phyloP scores from a whole-genome alignment of 2,888 invertebrate genomes.

The Entomobrya multifasciata region DNA sequence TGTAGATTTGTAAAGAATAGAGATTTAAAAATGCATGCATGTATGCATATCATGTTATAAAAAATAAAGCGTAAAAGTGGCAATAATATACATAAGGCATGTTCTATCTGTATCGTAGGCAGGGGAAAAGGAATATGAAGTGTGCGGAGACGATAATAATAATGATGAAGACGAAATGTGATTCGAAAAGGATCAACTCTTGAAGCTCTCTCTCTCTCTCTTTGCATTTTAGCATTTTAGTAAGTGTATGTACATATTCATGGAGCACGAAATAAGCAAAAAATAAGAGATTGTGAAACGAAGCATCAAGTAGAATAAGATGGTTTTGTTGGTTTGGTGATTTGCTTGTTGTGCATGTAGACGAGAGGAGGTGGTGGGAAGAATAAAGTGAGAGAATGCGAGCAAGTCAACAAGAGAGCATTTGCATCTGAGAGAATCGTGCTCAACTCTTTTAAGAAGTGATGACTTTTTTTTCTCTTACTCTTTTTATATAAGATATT shows the following conservation, averaged over 20 bases:
- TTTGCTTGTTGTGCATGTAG: slow-evolving; percentile 63
- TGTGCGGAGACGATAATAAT: slow-evolving; percentile 18
- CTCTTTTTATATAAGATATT: not conserved
- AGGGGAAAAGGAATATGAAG: not conserved
- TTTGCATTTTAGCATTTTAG: slow-evolving; percentile 60
- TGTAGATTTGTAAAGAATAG: too few species aligned
- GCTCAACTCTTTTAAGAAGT: slow-evolving; percentile 46
- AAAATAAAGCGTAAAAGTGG: slow-evolving; percentile 10
- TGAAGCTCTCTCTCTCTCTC: slow-evolving; percentile 52
- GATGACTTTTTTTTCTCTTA: slow-evolving; percentile 52
- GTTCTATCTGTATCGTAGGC: not conserved
- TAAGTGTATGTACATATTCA: slow-evolving; percentile 54
- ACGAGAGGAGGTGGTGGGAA: slow-evolving; percentile 26
- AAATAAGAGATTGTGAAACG: slow-evolving; percentile 54
- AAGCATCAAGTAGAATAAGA: slow-evolving; percentile 53
- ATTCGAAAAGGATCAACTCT: slow-evolving; percentile 71
- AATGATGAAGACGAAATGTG: slow-evolving; percentile 62
- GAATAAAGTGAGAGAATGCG: not conserved
- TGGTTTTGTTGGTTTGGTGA: slow-evolving; percentile 5
- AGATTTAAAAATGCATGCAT: not conserved
- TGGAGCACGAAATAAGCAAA: slow-evolving; percentile 53
- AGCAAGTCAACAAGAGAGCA: slow-evolving; percentile 59
- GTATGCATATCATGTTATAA: not conserved
- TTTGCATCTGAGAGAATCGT: slow-evolving; percentile 56
- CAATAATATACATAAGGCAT: slow-evolving; percentile 30